Base-by-base conservation (phyloP, 2,888 invertebrate species). In the Synergus gifuensis region DNA sequence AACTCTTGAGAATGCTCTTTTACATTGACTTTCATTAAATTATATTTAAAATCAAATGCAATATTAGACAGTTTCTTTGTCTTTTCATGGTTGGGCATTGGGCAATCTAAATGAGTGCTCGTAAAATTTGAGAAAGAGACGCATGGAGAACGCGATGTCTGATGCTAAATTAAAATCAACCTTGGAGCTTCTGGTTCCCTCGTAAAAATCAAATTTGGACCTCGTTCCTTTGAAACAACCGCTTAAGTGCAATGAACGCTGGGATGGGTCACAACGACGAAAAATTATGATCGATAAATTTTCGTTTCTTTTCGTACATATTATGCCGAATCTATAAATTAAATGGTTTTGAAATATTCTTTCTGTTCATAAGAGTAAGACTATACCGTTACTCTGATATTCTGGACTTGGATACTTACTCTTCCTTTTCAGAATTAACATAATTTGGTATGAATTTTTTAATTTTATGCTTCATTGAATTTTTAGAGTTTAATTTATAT, bases 141-240 rank as follows among this genome's bases (percentile, higher is more conserved):
- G 49, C 49, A 0, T 49, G 49, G 49, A 49, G 49, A 16, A 49
- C 5, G 49, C 54, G 7, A 54, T 54, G 54, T 54, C n/a, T 54
- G 54, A n/a, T 54, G 16, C n/a, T n/a, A 54, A 54, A 54, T 54
- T 54, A 54, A 54, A n/a, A 54, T 54, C 54, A n/a, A 54, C 54
- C 54, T 54, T 54, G 54, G 54, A 54, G 54, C 54, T 54, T 54
- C 54, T 54, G 54, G 16, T 62, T 76, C 36, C 63, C 46, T 86
- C 82, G 77, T 84, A 82, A 81, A 81, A 83, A 84, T 85, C 79
- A 81, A 84, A 84, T 84, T 83, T 82, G 80, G 79, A 62, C 64
- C 67, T 44, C 18, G 62, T 62, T 14, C 40, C 44, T 79, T 36
- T 67, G 58, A 66, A n/a, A 78, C 79, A 66, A 78, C 69, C 62